Base-by-base conservation (phyloP, 2,888 invertebrate genomes). In the Catotricha subobsoleta region DNA sequence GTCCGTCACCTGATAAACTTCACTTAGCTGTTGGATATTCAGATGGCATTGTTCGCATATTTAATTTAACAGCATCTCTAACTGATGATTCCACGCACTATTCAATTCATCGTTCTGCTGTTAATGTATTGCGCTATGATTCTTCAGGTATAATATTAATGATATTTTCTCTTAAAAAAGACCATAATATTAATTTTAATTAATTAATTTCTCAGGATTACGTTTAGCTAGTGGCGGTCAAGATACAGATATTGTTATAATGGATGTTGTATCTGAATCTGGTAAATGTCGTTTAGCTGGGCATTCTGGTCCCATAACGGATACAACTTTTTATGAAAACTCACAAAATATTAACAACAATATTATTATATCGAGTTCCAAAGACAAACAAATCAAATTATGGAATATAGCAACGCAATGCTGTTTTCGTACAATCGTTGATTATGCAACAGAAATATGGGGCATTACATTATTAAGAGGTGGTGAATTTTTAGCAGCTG, bases 331-430 rank as follows among this genome's bases (percentile, higher is more conserved):
- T 52, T 70, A 86, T 58, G 69, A 72, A 43, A 66, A 76, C 43
- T 72, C 76, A 48, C 68, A 79, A 47, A n/a, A 33, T 2, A 29
- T 46, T 19, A 59, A 88, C 7, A 68, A 16, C 10, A 44, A 47
- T 34, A 36, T 48, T 20, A 59, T 88, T 8, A 68, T 90, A 7
- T 81, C 84, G 51, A 74, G 81, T 28, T 92, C 94, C 0, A 92
- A 90, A 60, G 98, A 98, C 58, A 83, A 84, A 8, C 84, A 84
- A 58, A 74, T 98, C 1, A 97, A 95, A 61, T 90, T 98, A 59
- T 98, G 97, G 97, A 90, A 97, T 60, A 67, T 97, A 48, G 81
- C 86, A 49, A 90, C 90, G 6, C 84, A 91, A 52, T 84, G 90
- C 54, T 97, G 95, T 59, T 97, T 97, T 54, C 87, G 86, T 60